These are phyloP conservation scores for Oryzias woworae DNA, from an alignment of 2,113 vertebrate species.

Conservation along the genomic window DNA sequence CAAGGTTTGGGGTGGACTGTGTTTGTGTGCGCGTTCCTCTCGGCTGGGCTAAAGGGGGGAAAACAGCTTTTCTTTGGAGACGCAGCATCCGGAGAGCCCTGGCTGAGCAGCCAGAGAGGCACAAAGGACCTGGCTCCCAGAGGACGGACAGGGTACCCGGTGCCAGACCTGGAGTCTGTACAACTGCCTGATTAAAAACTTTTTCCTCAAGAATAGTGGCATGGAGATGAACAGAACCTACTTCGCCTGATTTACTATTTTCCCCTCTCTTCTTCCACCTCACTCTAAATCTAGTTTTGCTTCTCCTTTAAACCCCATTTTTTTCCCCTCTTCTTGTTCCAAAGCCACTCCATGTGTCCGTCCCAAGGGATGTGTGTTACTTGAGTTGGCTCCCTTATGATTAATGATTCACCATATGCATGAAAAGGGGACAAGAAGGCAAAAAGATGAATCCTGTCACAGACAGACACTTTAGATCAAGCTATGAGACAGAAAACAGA, in stretches of 20 bases:
- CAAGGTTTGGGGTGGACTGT: slow-evolving; percentile 60
- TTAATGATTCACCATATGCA: slow-evolving; percentile 65
- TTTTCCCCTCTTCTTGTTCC: slow-evolving; percentile 13
- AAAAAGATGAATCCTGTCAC: slow-evolving; percentile 28
- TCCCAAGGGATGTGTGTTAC: slow-evolving; percentile 57
- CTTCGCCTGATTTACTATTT: slow-evolving; percentile 38
- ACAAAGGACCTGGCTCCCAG: slow-evolving; percentile 53
- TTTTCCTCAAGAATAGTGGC: slow-evolving; percentile 43
- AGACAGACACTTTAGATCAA: slow-evolving; percentile 20
- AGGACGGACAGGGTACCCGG: slow-evolving; percentile 50
- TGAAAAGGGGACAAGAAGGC: slow-evolving; percentile 51
- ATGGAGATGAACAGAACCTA: slow-evolving; percentile 39
- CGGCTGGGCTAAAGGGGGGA: slow-evolving; percentile 52
- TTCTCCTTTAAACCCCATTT: slow-evolving; percentile 9
- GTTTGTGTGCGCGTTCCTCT: slow-evolving; percentile 44
- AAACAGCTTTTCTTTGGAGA: slow-evolving; percentile 65
- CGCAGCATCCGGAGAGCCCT: slow-evolving; percentile 65
- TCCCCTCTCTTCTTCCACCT: slow-evolving; percentile 40
- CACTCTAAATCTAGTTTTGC: slow-evolving; percentile 20
- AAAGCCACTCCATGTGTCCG: slow-evolving; percentile 27
- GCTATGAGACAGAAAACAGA: slow-evolving; percentile 37
- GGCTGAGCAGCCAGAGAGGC: slow-evolving; percentile 50
- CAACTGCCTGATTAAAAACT: slow-evolving; percentile 60
- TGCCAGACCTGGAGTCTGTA: slow-evolving; percentile 66
- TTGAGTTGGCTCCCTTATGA: slow-evolving; percentile 69